Conservation (phyloP, 2,113 vertebrate species). For the Dipodomys stephensi region DNA sequence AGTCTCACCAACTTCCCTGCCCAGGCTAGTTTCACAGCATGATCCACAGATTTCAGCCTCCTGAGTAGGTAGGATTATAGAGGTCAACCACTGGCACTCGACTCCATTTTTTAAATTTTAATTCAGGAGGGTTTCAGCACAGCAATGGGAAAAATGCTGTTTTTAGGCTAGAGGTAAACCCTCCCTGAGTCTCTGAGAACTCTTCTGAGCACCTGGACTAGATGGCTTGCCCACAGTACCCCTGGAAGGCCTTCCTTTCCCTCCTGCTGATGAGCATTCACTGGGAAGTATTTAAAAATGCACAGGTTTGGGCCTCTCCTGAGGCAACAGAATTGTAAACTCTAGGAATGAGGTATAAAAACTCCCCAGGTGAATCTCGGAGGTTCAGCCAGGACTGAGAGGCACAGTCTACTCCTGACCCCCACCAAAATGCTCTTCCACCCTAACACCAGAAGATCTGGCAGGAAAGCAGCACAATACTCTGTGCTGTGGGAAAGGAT, state of each 20-base stretch:
- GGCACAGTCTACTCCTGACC: neutral
- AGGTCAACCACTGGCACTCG: no score
- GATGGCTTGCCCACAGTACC: neutral
- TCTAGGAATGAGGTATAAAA: neutral
- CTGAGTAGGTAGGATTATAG: no score
- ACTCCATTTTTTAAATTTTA: neutral
- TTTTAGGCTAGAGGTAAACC: constrained; percentile 1
- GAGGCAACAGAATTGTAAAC: neutral
- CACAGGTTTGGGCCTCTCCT: neutral
- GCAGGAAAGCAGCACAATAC: neutral
- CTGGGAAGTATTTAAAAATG: constrained; percentile 1
- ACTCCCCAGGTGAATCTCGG: neutral
- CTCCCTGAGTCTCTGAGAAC: neutral
- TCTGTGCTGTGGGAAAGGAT: neutral
- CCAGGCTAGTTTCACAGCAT: no score
- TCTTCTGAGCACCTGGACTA: neutral
- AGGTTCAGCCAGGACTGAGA: neutral
- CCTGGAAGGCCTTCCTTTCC: neutral
- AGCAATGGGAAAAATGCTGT: neutral
- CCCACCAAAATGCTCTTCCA: neutral
- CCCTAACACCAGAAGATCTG: neutral
- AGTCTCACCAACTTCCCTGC: no score
- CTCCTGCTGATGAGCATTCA: neutral
- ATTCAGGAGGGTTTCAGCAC: neutral
- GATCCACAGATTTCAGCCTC: no score